A percentile compares a stretch with the other conserved stretches of the same genome.
Evolutionary conservation across 2,113 vertebrate genomes (phyloP).

Genomic region (Halichoeres trimaculatus): DNA sequence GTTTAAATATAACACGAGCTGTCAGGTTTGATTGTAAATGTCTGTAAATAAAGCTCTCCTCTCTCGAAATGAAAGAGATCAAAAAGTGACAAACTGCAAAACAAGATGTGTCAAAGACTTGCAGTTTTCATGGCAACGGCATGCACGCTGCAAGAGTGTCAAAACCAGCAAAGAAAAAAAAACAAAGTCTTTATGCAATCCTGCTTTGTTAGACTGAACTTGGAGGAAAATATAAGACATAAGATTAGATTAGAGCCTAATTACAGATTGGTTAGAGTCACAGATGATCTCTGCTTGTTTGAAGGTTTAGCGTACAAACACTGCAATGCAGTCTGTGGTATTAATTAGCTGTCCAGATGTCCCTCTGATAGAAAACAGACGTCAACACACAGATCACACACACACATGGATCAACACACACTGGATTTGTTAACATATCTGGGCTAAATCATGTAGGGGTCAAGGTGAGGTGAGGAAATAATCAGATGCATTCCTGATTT

Average conservation of each 20-base stretch:
- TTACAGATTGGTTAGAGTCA: not conserved
- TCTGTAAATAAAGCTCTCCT: not conserved
- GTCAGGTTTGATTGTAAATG: not conserved
- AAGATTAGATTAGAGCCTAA: not conserved
- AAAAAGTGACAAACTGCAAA: too few relatives aligned
- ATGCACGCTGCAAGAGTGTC: conserved; percentile 7
- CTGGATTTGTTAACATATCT: not conserved
- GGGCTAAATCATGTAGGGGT: not conserved
- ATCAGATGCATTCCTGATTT: not conserved
- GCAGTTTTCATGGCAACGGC: conserved; percentile 43
- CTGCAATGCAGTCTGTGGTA: not conserved
- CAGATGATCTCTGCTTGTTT: not conserved
- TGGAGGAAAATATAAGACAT: not conserved
- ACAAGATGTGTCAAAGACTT: conserved; percentile 8
- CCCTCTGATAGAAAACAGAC: not conserved
- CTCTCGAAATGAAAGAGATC: not conserved
- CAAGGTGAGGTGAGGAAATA: not conserved
- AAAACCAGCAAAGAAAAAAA: conserved; percentile 8
- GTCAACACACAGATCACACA: not conserved
- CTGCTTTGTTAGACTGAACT: not conserved
- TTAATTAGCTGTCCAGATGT: conserved; percentile 24
- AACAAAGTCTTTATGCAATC: not conserved
- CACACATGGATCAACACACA: not conserved
- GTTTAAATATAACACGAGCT: not conserved
- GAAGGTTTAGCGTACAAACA: too few relatives aligned